phyloP scores from a whole-genome alignment of 1,140 invertebrate species.

The Papilio glaucus region DNA sequence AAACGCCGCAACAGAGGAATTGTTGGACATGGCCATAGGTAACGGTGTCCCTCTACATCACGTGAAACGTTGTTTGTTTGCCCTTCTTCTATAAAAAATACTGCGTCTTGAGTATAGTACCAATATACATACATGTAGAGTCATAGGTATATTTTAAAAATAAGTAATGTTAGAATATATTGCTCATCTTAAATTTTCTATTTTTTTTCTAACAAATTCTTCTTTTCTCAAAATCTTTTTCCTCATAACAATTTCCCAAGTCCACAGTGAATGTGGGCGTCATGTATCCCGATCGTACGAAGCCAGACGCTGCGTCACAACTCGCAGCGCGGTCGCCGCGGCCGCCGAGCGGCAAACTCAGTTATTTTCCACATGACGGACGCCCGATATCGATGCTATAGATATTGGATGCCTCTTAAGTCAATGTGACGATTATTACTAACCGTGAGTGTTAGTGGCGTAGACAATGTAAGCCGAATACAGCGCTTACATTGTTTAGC shows the following conservation, averaged over 20 bases:
- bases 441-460: not conserved
- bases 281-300: conserved; percentile 42
- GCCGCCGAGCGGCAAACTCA: conserved; percentile 23
- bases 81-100: no score
- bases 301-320: conserved; percentile 53
- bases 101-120: no score
- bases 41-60: no score
- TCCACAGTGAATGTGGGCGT: conserved; percentile 18
- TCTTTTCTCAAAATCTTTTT: not conserved
- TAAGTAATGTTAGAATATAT: no score
- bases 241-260: conserved; percentile 12
- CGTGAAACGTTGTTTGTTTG: no score
- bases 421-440: not conserved
- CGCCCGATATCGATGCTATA: conserved; percentile 36
- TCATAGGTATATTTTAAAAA: no score
- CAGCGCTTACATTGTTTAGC: not conserved
- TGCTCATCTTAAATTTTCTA: no score
- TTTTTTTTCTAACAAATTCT: not conserved
- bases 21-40: no score
- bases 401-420: not conserved
- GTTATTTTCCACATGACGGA: conserved; percentile 54
- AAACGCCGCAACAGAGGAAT: no score
- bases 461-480: not conserved
- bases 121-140: no score
- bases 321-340: conserved; percentile 28